Base-by-base conservation (phyloP, 2,888 invertebrate species). In the Gastrophysa polygoni region DNA sequence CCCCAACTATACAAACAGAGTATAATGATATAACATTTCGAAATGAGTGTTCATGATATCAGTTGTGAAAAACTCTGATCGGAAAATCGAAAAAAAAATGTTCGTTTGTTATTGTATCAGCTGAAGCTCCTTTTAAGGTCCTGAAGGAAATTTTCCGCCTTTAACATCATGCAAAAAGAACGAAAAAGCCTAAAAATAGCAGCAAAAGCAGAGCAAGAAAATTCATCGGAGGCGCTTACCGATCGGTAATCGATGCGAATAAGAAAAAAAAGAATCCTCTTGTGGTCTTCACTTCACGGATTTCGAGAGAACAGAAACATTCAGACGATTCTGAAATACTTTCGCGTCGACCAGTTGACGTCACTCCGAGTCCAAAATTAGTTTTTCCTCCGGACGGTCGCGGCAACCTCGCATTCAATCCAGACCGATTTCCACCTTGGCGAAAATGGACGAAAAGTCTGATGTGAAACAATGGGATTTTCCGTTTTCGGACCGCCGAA, bases 281-380 rank as follows among this genome's bases (percentile, higher is more conserved):
- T 55, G 61, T 67, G 72, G 71, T 69, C 71, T 71, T 72, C 75
- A 72, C 73, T 72, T 66, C 71, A 71, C 74, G 69, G 68, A 68
- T 69, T 66, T 66, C 70, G 68, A 68, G 66, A 64, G 72, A 73
- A 72, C 73, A 73, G 72, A 72, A 66, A 59, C 63, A 63, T 64
- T 59, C 54, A 8, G 38, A 46, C 60, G 64, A 54, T 29, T 63
- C 51, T 46, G 64, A 49, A 38, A 38, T 46, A 50, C 62, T 54
- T 52, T 61, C 63, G 67, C 65, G 68, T 69, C 65, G 67, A 63
- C 59, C 68, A 62, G 67, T 71, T 77, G 75, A 76, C 76, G 77
- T 77, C 77, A 77, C 69, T 48, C n/a, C n/a, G 48, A 70, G 73
- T 76, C 76, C 77, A 76, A 77, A 77, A 71, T 77, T 77, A 76